Evolutionary conservation across 1,140 invertebrate genomes (phyloP).

Genomic region (Cecropterus lyciades): DNA sequence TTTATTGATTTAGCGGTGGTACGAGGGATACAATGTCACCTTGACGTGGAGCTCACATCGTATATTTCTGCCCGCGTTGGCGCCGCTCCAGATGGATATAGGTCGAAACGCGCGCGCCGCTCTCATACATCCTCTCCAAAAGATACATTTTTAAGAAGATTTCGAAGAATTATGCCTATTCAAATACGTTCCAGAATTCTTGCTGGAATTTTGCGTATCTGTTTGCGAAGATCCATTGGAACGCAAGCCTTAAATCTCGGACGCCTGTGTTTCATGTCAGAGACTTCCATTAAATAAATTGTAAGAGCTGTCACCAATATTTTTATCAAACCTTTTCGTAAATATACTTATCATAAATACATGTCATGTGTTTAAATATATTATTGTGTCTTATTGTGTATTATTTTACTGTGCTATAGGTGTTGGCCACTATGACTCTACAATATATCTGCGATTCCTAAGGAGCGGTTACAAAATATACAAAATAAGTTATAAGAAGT

Average conservation of each 20-base stretch:
- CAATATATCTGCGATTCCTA: no score
- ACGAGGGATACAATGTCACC: slow-evolving; percentile 57
- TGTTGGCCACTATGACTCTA: no score
- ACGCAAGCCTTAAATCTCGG: neutral
- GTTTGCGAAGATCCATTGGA: neutral
- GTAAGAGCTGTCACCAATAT: no score
- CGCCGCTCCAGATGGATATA: slow-evolving; percentile 58
- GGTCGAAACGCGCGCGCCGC: slow-evolving; percentile 50
- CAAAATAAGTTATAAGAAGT: no score
- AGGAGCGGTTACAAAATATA: no score
- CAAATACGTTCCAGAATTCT: neutral
- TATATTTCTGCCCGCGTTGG: slow-evolving; percentile 59
- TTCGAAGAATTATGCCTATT: slow-evolving; percentile 15
- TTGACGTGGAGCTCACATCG: slow-evolving; percentile 51
- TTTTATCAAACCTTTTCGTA: no score
- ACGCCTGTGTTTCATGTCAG: neutral
- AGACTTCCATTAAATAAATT: no score
- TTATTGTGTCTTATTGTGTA: no score
- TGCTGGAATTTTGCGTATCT: neutral
- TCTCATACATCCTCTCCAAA: slow-evolving; percentile 40
- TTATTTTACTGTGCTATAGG: no score
- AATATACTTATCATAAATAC: no score
- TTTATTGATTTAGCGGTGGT: slow-evolving; percentile 38
- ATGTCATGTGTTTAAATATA: no score
- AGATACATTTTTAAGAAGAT: slow-evolving; percentile 37